Conservation (phyloP, 2,888 invertebrate species). For the Drosophila stalkeri region DNA sequence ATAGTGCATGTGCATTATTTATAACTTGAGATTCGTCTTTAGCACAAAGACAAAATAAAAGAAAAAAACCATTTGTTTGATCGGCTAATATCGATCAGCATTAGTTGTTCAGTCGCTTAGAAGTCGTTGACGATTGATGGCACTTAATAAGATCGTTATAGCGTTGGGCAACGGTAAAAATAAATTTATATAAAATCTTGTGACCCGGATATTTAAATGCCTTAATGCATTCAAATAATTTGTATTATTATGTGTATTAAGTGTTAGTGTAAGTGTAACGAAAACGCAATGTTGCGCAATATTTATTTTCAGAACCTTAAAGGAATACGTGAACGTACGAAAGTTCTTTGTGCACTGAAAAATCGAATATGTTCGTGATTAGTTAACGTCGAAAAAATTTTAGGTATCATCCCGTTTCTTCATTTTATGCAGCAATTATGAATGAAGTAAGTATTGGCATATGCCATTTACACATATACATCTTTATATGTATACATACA, state of each 20-base stretch:
- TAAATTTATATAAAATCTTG: conserved; percentile 11
- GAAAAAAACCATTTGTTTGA: conserved; percentile 71
- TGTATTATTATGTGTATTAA: conserved; percentile 25
- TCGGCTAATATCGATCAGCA: conserved; percentile 76
- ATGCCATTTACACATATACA: background rate
- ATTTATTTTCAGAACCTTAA: conserved; percentile 20
- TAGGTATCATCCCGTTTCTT: background rate
- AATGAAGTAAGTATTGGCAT: conserved; percentile 15
- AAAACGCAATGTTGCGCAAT: conserved; percentile 48
- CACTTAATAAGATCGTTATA: conserved; percentile 34
- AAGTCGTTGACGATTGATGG: conserved; percentile 57
- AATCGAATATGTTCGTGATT: conserved; percentile 4
- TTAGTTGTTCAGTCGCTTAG: conserved; percentile 67
- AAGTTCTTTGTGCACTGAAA: conserved; percentile 2
- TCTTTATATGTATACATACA: background rate
- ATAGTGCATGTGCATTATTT: conserved; percentile 76
- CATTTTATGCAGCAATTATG: conserved; percentile 2
- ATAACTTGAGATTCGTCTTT: conserved; percentile 61
- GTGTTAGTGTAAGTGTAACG: conserved; percentile 20
- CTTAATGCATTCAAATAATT: conserved; percentile 8
- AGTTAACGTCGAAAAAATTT: background rate
- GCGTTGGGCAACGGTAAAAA: conserved; percentile 33
- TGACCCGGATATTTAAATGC: conserved; percentile 7
- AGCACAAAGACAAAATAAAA: conserved; percentile 29
- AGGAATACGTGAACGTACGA: conserved; percentile 6